Evolutionary conservation across 2,888 invertebrate species (phyloP).

Genomic region (Clunio marinus): DNA sequence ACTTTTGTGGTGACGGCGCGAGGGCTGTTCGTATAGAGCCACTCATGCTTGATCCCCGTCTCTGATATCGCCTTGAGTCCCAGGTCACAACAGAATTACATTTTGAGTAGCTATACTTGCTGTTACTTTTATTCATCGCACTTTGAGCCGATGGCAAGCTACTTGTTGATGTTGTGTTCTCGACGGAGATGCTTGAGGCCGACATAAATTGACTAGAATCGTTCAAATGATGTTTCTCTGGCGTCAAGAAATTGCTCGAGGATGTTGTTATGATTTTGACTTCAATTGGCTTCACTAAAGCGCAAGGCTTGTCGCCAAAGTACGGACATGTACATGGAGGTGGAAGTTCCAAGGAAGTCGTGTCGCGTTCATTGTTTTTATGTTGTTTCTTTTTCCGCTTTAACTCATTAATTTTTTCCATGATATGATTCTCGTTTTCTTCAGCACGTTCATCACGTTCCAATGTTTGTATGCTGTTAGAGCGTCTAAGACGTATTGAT

Average conservation of each 20-base stretch:
- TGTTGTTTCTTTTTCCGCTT: neutral
- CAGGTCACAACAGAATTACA: constrained; percentile 64
- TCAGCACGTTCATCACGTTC: constrained; percentile 6
- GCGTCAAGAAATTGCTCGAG: constrained; percentile 29
- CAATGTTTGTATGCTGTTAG: constrained; percentile 35
- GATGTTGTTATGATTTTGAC: constrained; percentile 53
- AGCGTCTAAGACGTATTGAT: constrained; percentile 27
- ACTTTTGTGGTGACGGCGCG: constrained; percentile 55
- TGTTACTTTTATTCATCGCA: constrained; percentile 46
- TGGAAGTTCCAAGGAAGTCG: constrained; percentile 57
- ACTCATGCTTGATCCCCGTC: constrained; percentile 69
- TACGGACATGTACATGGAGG: constrained; percentile 79
- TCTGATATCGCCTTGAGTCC: constrained; percentile 62
- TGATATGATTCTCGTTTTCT: constrained; percentile 5
- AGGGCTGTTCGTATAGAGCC: constrained; percentile 58
- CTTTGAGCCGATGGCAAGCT: constrained; percentile 53
- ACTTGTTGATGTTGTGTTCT: constrained; percentile 46
- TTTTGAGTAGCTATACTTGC: constrained; percentile 51
- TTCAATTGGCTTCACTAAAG: constrained; percentile 54
- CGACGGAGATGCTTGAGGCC: neutral
- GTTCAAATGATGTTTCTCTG: constrained; percentile 21
- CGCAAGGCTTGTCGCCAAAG: constrained; percentile 65
- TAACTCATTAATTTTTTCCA: constrained; percentile 27
- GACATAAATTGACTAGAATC: constrained; percentile 31
- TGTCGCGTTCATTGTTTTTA: constrained; percentile 43